Conservation (phyloP, 2,113 vertebrate species). For the Anoura caudifer region DNA sequence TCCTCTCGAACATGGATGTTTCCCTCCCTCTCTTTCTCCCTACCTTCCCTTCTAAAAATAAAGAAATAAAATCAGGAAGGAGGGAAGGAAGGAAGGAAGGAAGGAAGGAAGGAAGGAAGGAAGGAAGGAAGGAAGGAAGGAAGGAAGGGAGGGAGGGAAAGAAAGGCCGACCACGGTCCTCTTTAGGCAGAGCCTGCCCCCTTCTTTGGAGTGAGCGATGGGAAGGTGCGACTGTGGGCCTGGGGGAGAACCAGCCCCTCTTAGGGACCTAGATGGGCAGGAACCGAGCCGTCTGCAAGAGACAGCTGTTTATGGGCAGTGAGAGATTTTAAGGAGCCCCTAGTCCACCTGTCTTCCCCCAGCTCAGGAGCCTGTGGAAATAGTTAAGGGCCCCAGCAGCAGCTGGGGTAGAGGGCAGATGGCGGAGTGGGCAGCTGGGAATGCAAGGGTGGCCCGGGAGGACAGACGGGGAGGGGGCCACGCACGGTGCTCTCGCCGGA, state of each 20-base stretch:
- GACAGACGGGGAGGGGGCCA: background rate
- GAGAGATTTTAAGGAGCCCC: background rate
- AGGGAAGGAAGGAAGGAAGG: too few species aligned
- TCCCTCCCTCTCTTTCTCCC: too few species aligned
- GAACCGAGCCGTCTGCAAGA: too few species aligned
- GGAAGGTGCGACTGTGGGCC: background rate
- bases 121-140: too few species aligned
- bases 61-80: too few species aligned
- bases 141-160: too few species aligned
- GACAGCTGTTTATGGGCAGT: background rate
- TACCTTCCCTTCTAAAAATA: too few species aligned
- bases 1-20: too few species aligned
- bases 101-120: too few species aligned
- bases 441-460: background rate
- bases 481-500: accelerated
- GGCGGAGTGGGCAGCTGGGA: accelerated
- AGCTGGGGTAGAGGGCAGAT: accelerated
- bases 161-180: too few species aligned
- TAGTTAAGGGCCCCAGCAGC: background rate
- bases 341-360: background rate
- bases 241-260: background rate
- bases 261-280: background rate
- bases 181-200: background rate
- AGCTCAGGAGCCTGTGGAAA: background rate
- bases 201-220: background rate